A percentile compares a stretch with the other conserved stretches of the same genome.
phyloP scores from a whole-genome alignment of 2,888 invertebrate genomes.

The Tetheella fluctuosa region DNA sequence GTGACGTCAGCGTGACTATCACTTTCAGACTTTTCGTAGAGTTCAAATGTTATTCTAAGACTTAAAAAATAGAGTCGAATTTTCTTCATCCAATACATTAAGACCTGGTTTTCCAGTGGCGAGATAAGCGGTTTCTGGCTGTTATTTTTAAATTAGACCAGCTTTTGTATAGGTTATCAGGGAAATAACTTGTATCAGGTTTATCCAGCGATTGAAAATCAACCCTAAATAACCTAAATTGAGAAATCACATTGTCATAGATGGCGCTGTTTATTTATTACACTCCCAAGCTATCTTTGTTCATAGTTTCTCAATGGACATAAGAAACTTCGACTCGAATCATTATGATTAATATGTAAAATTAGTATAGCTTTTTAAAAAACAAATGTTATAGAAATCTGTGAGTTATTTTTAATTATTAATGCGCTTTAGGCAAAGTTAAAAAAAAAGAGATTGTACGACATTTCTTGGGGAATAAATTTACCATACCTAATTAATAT shows the following conservation, averaged over 20 bases:
- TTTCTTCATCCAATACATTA: not conserved
- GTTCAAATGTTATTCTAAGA: not conserved
- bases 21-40: not conserved
- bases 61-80: not conserved
- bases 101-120: too few species aligned
- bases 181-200: too few species aligned
- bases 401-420: not conserved
- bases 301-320: not conserved
- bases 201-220: too few species aligned
- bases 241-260: too few species aligned
- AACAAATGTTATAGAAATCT: not conserved
- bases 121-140: too few species aligned
- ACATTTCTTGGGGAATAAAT: not conserved
- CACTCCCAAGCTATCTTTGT: not conserved
- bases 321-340: not conserved
- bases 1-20: not conserved
- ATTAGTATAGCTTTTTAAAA: not conserved
- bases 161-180: too few species aligned
- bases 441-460: too few species aligned
- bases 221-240: not conserved
- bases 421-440: not conserved
- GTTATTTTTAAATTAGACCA: too few species aligned
- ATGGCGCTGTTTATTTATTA: not conserved
- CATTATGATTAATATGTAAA: not conserved
- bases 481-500: too few species aligned